Evolutionary conservation across 2,888 invertebrate genomes (phyloP), one percentile per base, ranked within the genome.

Genomic region (Zaprionus lineosus): DNA sequence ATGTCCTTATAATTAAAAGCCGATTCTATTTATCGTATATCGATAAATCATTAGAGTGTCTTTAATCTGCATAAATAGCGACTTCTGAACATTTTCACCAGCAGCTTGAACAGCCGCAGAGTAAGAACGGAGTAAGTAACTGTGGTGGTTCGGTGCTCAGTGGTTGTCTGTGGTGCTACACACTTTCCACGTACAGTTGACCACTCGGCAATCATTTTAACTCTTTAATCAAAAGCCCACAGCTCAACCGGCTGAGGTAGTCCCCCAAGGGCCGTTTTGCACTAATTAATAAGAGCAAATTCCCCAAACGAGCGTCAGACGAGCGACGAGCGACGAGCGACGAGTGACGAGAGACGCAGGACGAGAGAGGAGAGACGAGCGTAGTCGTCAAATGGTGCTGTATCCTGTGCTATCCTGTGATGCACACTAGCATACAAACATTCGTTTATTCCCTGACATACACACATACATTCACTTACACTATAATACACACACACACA

Each of bases 201-300:
- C 69, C 70, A 69, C 61, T 73, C 63, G 51, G 53, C 69, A 72
- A 67, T 61, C 73, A 67, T 61, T 71, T 62, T 56, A 76, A 47
- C 69, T 74, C 76, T 68, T 77, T 77, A 77, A 83, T 83, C 76
- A 83, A 81, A 73, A 75, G 67, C 56, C 58, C 83, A 58, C 52
- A 57, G 55, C 44, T n/a, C n/a, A 55, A 55, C 69, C 61, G 53
- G 48, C 71, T 41, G 47, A 58, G 62, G 50, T 26, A 37, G 55
- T 58, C 64, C 84, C 81, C 81, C 86, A 71, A 85, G 86, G 81
- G 84, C 86, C 86, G 71, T 82, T 82, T 82, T 82, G 81, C 82
- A 77, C 86, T 82, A 82, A 82, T 82, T 82, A 82, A 82, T 82
- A 82, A 85, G 77, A 74, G 82, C 65, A 74, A 85, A 82, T 85